Percentiles rank a stretch among this genome's conserved stretches.
Conservation (phyloP, 1,140 invertebrate genomes). For the Orchestia grillus region DNA sequence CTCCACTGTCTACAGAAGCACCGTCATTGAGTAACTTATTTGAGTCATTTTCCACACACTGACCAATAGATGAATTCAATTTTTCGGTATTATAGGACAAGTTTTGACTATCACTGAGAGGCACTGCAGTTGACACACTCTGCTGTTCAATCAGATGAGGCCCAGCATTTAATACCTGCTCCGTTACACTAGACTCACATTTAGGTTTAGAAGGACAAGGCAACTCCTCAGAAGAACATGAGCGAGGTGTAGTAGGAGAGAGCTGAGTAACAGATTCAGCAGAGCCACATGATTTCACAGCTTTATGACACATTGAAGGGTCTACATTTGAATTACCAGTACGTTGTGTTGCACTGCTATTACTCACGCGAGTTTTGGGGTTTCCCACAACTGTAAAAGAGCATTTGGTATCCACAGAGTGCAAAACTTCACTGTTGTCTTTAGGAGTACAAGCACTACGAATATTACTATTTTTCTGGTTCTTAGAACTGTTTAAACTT, state of each 20-base stretch:
- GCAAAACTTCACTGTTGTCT: not conserved
- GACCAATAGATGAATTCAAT: not conserved
- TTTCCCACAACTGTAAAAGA: not conserved
- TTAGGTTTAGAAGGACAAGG: not conserved
- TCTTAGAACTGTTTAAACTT: not conserved
- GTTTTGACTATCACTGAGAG: constrained; percentile 4
- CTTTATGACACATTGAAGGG: not conserved
- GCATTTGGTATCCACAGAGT: not conserved
- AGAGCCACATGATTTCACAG: not conserved
- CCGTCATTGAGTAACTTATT: not conserved
- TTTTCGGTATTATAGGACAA: not conserved
- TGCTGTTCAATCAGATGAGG: not conserved
- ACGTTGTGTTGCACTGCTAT: not conserved
- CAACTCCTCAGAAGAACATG: not conserved
- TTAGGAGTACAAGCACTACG: not conserved
- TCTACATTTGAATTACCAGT: not conserved
- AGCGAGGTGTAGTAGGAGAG: not conserved
- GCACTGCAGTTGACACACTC: not conserved
- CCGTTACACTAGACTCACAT: not conserved
- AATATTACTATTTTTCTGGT: not conserved
- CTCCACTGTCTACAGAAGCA: constrained; percentile 35
- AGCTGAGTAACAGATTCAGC: not conserved
- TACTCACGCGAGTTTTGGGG: not conserved
- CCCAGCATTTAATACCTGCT: not conserved
- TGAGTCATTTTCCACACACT: constrained; percentile 11